Evolutionary conservation across 2,888 invertebrate genomes (phyloP), one percentile per base, ranked within the genome.

Genomic region (Megalurothrips usitatus): DNA sequence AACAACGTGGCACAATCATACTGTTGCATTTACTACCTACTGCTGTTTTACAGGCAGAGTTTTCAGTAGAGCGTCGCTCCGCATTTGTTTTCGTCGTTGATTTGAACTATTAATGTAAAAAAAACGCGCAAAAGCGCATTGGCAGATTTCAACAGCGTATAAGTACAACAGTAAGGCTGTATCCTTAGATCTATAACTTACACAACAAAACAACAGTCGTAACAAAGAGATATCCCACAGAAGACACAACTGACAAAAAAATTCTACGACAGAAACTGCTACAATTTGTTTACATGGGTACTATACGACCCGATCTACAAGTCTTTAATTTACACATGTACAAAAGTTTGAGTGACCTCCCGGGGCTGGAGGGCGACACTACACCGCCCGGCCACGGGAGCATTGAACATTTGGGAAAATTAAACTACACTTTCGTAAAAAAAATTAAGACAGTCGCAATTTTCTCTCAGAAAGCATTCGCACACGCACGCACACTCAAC

Each of bases 141-240:
- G 34, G 6, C 58, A 58, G n/a, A 6, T 58, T 75, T 75, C 68
- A 23, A 75, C 68, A 75, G 68, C 68, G 68, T 26, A 75, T 75
- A 75, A 75, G n/a, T 26, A 75, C 68, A 75, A 75, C 68, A 75
- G 68, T 75, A 75, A 75, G 68, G 23, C 12, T 75, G 68, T 75
- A 75, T 26, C 68, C 68, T 75, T 75, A 75, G 68, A 75, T 75
- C 68, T 75, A 75, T 75, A 75, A 75, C 68, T 75, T 75, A 75
- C 26, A 26, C 68, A 75, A 75, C 68, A 75, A 26, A 75, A 75
- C 68, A 75, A 75, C 68, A 75, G 23, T 75, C 26, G 26, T 75
- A 75, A 75, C 68, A 75, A 75, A 75, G 68, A 26, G 23, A 26
- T 75, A 19, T 58, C 58, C 68, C 68, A 23, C n/a, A 75, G 68